These are phyloP conservation scores for Ormia ochracea DNA, from an alignment of 2,888 invertebrate species.

Conservation along the genomic window DNA sequence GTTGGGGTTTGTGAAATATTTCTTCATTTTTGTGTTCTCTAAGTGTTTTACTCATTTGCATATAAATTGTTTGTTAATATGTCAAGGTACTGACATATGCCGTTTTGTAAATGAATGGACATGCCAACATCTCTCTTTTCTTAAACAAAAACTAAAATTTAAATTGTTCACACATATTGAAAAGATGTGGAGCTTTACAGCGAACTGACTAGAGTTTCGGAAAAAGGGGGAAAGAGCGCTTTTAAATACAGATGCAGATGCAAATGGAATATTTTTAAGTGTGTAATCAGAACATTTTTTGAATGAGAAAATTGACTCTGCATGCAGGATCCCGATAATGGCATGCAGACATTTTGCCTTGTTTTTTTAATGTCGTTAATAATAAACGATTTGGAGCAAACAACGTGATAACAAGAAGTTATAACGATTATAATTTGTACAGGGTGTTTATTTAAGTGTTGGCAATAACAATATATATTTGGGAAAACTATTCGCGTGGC, in stretches of 20 bases:
- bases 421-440: neutral
- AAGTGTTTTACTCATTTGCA: constrained; percentile 73
- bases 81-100: constrained; percentile 62
- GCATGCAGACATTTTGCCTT: neutral
- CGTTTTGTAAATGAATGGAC: constrained; percentile 36
- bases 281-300: neutral
- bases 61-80: constrained; percentile 77
- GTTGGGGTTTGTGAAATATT: neutral
- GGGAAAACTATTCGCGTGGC: too few relatives aligned
- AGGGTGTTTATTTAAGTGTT: constrained; percentile 1
- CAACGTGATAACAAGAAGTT: constrained; percentile 53
- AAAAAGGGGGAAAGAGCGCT: neutral
- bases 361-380: constrained; percentile 51
- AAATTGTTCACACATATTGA: constrained; percentile 40
- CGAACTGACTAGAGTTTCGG: neutral
- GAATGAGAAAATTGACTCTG: neutral
- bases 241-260: too few relatives aligned
- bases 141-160: neutral
- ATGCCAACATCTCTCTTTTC: constrained; percentile 28
- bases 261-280: too few relatives aligned
- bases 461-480: too few relatives aligned
- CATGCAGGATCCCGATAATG: neutral
- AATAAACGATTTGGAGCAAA: constrained; percentile 52
- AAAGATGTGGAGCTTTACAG: neutral
- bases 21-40: constrained; percentile 39